Conservation (phyloP, 2,797 vertebrate genomes). For the Leptoclinus maculatus region DNA sequence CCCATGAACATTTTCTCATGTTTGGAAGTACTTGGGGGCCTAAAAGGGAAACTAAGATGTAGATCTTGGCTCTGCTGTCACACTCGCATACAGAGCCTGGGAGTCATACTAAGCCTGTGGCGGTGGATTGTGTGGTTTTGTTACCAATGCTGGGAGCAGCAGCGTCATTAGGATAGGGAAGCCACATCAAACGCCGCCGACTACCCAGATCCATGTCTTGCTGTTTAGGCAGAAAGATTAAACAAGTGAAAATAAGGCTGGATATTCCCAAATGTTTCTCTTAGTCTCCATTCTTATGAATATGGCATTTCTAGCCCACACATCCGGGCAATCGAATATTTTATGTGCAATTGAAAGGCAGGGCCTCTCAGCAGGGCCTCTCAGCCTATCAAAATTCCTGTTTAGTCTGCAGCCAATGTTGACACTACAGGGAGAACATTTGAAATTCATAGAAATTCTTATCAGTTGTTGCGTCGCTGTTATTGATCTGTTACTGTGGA, state of each 20-base stretch:
- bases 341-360: conserved; percentile 32
- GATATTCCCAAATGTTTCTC: conserved; percentile 32
- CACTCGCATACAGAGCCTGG: conserved; percentile 5
- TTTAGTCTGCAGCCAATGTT: conserved; percentile 62
- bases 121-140: conserved; percentile 44
- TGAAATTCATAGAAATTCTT: conserved; percentile 82
- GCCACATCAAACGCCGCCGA: conserved; percentile 55
- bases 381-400: conserved; percentile 70
- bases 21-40: conserved; percentile 9
- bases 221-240: conserved; percentile 46
- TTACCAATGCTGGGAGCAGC: conserved; percentile 27
- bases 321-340: conserved; percentile 3
- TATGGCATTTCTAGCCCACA: conserved; percentile 9
- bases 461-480: conserved; percentile 65
- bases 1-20: conserved; percentile 19
- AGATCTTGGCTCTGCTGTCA: conserved; percentile 22
- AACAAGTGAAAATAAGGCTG: conserved; percentile 38
- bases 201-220: conserved; percentile 54
- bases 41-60: neutral
- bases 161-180: conserved; percentile 47
- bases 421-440: conserved; percentile 68
- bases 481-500: conserved; percentile 78
- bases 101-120: conserved; percentile 22
- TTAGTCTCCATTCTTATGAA: conserved; percentile 19
- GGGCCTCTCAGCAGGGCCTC: conserved; percentile 26